These are phyloP conservation scores for Lithophane semibrunnea DNA, from an alignment of 2,888 invertebrate species.

Conservation along the genomic window DNA sequence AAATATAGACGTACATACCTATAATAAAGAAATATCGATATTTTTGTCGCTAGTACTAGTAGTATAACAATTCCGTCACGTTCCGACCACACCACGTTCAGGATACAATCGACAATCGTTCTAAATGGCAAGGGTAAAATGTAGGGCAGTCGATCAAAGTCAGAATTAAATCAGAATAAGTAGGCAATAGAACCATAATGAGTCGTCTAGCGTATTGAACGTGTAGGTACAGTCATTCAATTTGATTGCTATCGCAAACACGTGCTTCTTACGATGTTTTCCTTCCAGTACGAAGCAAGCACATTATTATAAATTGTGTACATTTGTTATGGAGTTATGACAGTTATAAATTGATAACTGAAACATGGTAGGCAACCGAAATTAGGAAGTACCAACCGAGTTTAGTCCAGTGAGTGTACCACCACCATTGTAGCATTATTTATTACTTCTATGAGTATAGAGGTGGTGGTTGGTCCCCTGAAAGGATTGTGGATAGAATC, in stretches of 20 bases:
- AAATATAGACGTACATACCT: neutral
- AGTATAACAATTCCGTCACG: neutral
- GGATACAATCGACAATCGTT: neutral
- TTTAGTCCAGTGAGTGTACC: no score
- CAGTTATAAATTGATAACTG: conserved; percentile 23
- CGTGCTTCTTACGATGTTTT: conserved; percentile 50
- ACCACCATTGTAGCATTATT: no score
- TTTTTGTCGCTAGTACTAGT: neutral
- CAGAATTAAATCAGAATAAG: conserved; percentile 40
- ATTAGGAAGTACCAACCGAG: conserved; percentile 1
- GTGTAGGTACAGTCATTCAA: conserved; percentile 49
- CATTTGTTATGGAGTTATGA: conserved; percentile 37
- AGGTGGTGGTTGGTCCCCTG: neutral
- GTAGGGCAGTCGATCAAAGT: conserved; percentile 27
- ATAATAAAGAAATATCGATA: neutral
- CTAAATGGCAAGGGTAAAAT: conserved; percentile 7
- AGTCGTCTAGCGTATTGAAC: conserved; percentile 47
- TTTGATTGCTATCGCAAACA: conserved; percentile 58
- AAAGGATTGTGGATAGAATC: neutral
- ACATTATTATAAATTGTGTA: conserved; percentile 32
- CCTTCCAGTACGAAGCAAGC: conserved; percentile 35
- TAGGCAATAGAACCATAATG: conserved; percentile 14
- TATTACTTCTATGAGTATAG: no score
- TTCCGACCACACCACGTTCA: neutral
- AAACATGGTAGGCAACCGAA: neutral